Percentiles rank a stretch among this genome's conserved stretches.
phyloP scores from a whole-genome alignment of 2,797 vertebrate species.

The Vespertilio murinus region DNA sequence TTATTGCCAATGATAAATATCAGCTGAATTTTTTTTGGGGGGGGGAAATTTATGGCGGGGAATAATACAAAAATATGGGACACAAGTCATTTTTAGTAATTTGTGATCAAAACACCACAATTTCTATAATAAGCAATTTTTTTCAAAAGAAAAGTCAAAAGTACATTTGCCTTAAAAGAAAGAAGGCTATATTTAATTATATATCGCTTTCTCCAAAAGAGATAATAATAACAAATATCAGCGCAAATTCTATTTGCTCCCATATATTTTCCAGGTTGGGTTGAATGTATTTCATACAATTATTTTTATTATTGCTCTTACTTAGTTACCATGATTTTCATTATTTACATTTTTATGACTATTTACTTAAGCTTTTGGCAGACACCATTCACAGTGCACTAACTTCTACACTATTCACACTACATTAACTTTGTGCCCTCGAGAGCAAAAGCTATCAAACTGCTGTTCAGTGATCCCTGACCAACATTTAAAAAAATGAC shows the following conservation, averaged over 20 bases:
- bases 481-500: not conserved
- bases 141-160: slow-evolving; percentile 33
- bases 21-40: not conserved
- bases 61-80: slow-evolving; percentile 3
- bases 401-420: slow-evolving; percentile 9
- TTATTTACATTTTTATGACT: not conserved
- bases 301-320: slow-evolving; percentile 31
- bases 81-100: not conserved
- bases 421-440: slow-evolving; percentile 40
- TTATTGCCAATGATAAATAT: not conserved
- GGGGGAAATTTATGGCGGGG: not conserved
- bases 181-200: not conserved
- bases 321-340: not conserved
- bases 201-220: not conserved
- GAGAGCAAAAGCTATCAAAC: not conserved
- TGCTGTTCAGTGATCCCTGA: not conserved
- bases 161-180: not conserved
- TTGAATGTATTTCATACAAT: not conserved
- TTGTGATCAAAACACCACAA: not conserved
- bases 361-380: slow-evolving; percentile 36
- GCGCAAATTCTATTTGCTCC: not conserved
- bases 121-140: not conserved
- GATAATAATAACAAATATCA: not conserved
- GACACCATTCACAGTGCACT: not conserved
- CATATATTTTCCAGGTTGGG: not conserved